These are phyloP conservation scores for Saccostrea cuccullata DNA, from an alignment of 1,140 invertebrate genomes.

Conservation along the genomic window DNA sequence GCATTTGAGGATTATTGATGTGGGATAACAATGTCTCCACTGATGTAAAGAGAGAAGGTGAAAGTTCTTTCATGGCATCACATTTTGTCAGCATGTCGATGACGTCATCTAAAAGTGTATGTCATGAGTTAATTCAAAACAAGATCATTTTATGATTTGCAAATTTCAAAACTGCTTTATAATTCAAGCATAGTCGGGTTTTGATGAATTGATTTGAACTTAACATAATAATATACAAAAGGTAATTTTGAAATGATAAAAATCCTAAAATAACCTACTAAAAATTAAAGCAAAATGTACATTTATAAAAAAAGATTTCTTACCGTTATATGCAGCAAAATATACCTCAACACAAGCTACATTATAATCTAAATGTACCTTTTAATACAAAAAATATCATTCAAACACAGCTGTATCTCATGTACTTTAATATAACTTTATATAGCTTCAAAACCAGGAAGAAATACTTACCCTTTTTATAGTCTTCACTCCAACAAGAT, in stretches of 20 bases:
- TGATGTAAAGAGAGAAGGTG: background rate
- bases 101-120: background rate
- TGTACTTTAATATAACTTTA: background rate
- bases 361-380: background rate
- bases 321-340: background rate
- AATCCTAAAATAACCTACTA: background rate
- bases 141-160: background rate
- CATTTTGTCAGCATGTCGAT: background rate
- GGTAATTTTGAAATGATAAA: background rate
- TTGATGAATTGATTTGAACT: background rate
- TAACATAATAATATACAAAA: background rate
- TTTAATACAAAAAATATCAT: background rate
- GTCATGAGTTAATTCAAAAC: background rate
- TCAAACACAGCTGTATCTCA: background rate
- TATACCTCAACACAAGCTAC: background rate
- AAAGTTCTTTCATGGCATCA: slow-evolving; percentile 10
- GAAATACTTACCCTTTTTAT: slow-evolving; percentile 44
- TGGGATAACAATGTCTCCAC: background rate
- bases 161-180: background rate
- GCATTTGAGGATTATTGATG: background rate
- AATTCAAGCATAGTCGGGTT: background rate
- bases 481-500: slow-evolving; percentile 61
- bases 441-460: background rate
- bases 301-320: no score
- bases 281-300: no score